These are phyloP conservation scores for Papilio xuthus DNA, from an alignment of 1,140 invertebrate species.

Conservation along the genomic window DNA sequence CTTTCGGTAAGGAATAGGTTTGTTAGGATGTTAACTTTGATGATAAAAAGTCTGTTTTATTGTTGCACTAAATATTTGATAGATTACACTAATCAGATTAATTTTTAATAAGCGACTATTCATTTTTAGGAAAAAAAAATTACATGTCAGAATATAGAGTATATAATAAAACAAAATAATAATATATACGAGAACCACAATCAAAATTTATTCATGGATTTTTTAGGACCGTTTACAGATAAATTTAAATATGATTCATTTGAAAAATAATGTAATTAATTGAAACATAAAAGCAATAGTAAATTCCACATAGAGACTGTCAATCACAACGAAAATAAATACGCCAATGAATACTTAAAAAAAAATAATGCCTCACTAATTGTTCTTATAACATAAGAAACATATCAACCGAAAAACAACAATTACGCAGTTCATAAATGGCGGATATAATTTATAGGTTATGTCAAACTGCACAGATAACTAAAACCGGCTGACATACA, in stretches of 20 bases:
- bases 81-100: constrained; percentile 29
- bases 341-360: neutral
- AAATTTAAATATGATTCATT: too few species aligned
- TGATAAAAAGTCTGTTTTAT: constrained; percentile 59
- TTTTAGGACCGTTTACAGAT: neutral
- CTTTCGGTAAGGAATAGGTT: constrained; percentile 27
- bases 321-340: constrained; percentile 9
- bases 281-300: neutral
- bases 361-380: neutral
- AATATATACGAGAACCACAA: neutral
- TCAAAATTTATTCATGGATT: neutral
- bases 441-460: neutral
- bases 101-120: neutral
- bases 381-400: neutral
- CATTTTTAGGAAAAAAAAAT: neutral
- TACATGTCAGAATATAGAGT: neutral
- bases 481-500: constrained; percentile 3
- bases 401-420: neutral
- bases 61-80: constrained; percentile 59
- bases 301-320: neutral
- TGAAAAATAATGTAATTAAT: neutral
- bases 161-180: neutral
- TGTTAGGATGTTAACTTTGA: constrained; percentile 22
- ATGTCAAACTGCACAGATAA: constrained; percentile 7
- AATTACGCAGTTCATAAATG: neutral